These are phyloP conservation scores for Microtus oregoni DNA, from an alignment of 2,113 vertebrate species.

Conservation along the genomic window DNA sequence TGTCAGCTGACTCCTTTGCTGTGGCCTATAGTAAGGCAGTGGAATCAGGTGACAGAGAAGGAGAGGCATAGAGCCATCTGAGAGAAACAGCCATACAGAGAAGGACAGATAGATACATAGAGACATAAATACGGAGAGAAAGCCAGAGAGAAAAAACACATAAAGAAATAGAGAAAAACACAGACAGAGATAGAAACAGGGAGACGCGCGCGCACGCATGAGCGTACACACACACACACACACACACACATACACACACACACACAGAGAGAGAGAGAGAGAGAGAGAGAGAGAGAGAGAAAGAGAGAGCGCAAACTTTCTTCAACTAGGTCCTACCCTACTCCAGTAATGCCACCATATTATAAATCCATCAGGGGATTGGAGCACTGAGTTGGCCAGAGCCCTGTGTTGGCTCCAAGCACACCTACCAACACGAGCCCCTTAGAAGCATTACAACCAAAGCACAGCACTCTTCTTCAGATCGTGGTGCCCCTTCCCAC, in stretches of 20 bases:
- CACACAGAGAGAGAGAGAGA: background rate
- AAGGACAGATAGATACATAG: background rate
- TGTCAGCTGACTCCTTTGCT: background rate
- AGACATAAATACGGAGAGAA: background rate
- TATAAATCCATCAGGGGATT: background rate
- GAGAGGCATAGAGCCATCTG: background rate
- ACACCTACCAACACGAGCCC: background rate
- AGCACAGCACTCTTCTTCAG: background rate
- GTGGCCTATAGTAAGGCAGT: background rate
- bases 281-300: background rate
- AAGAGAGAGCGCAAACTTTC: background rate
- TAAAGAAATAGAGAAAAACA: background rate
- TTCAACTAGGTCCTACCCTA: background rate
- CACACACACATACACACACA: background rate
- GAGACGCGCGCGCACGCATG: too few relatives aligned
- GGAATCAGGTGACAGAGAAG: too few relatives aligned
- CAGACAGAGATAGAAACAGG: background rate
- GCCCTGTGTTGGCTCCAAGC: background rate
- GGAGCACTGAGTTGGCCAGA: background rate
- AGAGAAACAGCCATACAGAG: background rate
- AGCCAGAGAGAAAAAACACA: background rate
- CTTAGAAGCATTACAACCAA: background rate
- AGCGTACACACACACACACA: too few relatives aligned
- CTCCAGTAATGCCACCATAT: background rate
- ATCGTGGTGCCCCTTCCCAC: background rate